Evolutionary conservation across 2,797 vertebrate species (phyloP), one percentile per base, ranked within the genome.

Genomic region (Tarsius wallacei): DNA sequence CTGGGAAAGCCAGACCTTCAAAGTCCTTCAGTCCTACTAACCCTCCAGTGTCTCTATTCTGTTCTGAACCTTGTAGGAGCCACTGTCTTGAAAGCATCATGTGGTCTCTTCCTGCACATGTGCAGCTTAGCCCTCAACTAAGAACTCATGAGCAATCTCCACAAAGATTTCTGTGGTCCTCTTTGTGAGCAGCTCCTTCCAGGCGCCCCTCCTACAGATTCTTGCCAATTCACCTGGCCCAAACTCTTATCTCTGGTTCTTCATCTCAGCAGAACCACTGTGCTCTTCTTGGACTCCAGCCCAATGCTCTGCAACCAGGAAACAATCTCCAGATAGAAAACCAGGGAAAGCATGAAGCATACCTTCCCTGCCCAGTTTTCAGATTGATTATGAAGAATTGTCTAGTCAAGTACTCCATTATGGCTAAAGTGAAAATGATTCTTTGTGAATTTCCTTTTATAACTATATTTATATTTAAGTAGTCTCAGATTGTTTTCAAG

Each of bases 381-480:
- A 84, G 24, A 91, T 2, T 21, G 9, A 88, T n/a, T 68, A 36
- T 19, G 28, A 24, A 51, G 7, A 21, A 33, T 68, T 90, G 68
- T 15, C 11, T 61, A 59, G 42, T 68, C 15, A 55, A 77, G 49
- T 59, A 71, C n/a, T 92, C 24, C 71, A n/a, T 63, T n/a, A 81
- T 77, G 71, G 63, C 7, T 73, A 16, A 87, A 63, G 51, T 42
- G 31, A 26, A 66, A 87, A 77, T 24, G 9, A 84, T 77, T n/a
- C 71, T 89, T 71, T 42, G 86, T 68, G n/a, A 77, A 87, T 26
- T 91, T 28, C 86, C 82, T 90, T 71, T 73, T 80, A 24, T 21
- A 78, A 53, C 19, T 53, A 24, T 78, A 78, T 92, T 53, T 74
- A 85, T 53, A 15, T 49, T 76, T 86, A 95, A 86, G 5, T 73